A percentile compares a stretch with the other conserved stretches of the same genome.
Conservation (phyloP, 2,797 vertebrate species). For the Caiman crocodilus region DNA sequence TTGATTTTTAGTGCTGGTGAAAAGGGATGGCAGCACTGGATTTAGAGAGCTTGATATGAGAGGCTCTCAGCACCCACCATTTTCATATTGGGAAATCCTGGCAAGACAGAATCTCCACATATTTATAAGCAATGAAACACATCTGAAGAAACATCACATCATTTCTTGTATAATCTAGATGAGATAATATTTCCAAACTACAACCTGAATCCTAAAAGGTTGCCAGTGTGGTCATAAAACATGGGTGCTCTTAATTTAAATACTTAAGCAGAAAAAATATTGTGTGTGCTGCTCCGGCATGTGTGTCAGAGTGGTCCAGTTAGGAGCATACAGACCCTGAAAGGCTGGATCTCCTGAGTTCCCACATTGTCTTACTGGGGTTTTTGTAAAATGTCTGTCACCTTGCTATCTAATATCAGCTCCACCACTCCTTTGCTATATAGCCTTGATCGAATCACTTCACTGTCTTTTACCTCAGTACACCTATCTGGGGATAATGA, state of each 20-base stretch:
- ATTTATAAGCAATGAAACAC: background rate
- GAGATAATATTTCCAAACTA: conserved; percentile 33
- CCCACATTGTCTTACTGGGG: background rate
- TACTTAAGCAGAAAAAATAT: background rate
- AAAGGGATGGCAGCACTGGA: conserved; percentile 42
- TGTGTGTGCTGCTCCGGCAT: background rate
- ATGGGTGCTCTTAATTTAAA: background rate
- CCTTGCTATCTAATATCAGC: background rate
- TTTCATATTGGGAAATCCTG: conserved; percentile 33
- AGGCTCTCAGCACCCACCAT: conserved; percentile 39
- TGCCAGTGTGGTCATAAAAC: conserved; percentile 17
- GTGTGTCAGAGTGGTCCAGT: background rate
- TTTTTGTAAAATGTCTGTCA: background rate
- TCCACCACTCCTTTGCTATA: background rate
- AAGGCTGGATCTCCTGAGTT: background rate
- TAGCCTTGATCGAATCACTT: background rate
- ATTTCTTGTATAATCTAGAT: background rate
- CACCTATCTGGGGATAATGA: background rate
- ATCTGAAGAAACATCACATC: background rate
- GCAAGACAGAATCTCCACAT: background rate
- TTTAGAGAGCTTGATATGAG: conserved; percentile 56
- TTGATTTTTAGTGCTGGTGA: conserved; percentile 47
- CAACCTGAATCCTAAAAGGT: background rate
- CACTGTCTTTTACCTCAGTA: background rate
- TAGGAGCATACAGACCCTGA: background rate